phyloP scores from a whole-genome alignment of 2,113 vertebrate genomes.

The Amia ocellicauda region DNA sequence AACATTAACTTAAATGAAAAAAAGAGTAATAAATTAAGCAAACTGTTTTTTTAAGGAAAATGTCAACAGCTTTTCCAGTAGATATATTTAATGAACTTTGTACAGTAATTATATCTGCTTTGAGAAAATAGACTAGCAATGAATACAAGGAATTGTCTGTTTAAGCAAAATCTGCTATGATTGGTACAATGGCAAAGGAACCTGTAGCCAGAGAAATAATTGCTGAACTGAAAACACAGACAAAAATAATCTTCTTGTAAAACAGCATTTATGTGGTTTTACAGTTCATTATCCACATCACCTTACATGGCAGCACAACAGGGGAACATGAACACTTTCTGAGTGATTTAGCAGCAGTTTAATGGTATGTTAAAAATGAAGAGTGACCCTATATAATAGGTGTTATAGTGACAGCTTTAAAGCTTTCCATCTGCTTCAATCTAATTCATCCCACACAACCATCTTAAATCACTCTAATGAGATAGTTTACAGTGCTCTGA shows the following conservation, averaged over 20 bases:
- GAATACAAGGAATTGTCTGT: too few species aligned
- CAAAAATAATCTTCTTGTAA: slow-evolving; percentile 39
- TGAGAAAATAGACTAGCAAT: too few species aligned
- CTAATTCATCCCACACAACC: slow-evolving; percentile 39
- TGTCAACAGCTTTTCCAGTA: too few species aligned
- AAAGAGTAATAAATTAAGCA: too few species aligned
- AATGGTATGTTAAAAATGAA: slow-evolving; percentile 65
- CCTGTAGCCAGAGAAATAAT: too few species aligned
- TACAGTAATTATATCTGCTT: too few species aligned
- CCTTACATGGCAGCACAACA: slow-evolving; percentile 45
- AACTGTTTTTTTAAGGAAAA: too few species aligned
- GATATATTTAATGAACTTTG: too few species aligned
- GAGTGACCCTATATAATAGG: slow-evolving; percentile 66
- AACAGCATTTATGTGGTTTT: slow-evolving; percentile 51
- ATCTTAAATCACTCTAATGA: slow-evolving; percentile 58
- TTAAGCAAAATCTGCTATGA: too few species aligned
- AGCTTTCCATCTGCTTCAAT: slow-evolving; percentile 56
- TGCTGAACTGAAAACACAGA: slow-evolving; percentile 26
- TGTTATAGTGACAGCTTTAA: slow-evolving; percentile 60
- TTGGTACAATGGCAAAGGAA: too few species aligned
- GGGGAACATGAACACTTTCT: slow-evolving; percentile 45
- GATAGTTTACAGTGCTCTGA: background rate
- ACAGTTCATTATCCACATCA: slow-evolving; percentile 56
- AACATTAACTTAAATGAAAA: too few species aligned
- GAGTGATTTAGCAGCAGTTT: slow-evolving; percentile 62